Percentiles rank a stretch among this genome's conserved stretches.
Evolutionary conservation across 92 coral and sea anemone species (phyloP).

Genomic region (Isaurus tuberculatus): DNA sequence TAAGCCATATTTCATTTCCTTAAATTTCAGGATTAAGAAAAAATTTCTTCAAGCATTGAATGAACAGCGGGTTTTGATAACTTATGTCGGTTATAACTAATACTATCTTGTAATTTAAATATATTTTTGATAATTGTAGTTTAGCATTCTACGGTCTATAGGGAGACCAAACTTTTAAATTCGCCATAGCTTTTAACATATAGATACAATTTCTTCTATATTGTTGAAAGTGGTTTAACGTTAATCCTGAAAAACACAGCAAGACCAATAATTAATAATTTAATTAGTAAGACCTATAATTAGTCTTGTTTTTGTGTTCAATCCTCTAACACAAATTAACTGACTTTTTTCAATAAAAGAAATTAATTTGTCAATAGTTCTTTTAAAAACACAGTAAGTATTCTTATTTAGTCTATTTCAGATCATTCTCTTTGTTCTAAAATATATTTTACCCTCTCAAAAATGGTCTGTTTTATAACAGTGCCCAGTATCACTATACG

Average conservation of each 20-base stretch:
- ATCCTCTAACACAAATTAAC: conserved; percentile 24
- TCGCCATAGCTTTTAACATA: conserved; percentile 3
- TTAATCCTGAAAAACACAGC: not conserved
- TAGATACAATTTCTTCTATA: not conserved
- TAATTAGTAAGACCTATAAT: not conserved
- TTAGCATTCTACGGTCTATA: not conserved
- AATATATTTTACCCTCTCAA: conserved; percentile 21
- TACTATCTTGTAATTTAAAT: not conserved
- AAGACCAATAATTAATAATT: not conserved
- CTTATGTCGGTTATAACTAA: not conserved
- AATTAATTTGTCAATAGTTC: conserved; percentile 20
- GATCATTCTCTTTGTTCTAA: conserved; percentile 18
- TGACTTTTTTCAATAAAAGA: conserved; percentile 14
- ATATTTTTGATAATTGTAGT: conserved; percentile 1
- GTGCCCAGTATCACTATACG: conserved; percentile 18
- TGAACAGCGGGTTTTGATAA: not conserved
- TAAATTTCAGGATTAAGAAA: conserved; percentile 1
- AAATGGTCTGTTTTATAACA: conserved; percentile 18
- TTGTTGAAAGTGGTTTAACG: conserved; percentile 2
- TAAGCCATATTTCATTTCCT: not conserved
- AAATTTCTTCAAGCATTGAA: not conserved
- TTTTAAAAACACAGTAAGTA: conserved; percentile 19
- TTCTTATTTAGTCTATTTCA: conserved; percentile 20
- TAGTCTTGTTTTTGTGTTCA: conserved; percentile 12
- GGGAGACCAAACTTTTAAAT: not conserved